Evolutionary conservation across 2,113 vertebrate genomes (phyloP), one percentile per base, ranked within the genome.

Genomic region (Junco hyemalis): DNA sequence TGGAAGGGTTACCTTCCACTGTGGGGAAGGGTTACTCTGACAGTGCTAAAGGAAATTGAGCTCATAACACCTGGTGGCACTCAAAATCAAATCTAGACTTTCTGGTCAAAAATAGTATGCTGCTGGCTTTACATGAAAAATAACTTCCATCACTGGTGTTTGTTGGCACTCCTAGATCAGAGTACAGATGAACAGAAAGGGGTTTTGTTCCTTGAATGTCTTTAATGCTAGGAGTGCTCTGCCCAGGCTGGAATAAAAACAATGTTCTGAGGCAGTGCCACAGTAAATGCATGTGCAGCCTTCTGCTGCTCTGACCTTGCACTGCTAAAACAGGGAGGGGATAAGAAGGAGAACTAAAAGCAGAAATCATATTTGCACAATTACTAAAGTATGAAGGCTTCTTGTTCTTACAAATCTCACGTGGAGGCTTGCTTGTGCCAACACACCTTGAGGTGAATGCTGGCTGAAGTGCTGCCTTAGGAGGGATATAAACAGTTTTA

Each of bases 31-130:
- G 20, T 59, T 66, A 14, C 40, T 48, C 12, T 81, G 25, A 11
- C 14, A 79, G 7, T 44, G 48, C 23, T 85, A 45, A 70, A 85
- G 84, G 54, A 90, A 95, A 71, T 11, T 26, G 29, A 73, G 17
- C 61, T 91, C 8, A 10, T 48, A 51, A 11, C 0, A 0, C 29
- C 14, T 89, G 45, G 33, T 47, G 45, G 63, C 28, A n/a, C 5
- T 86, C 60, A 38, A 63, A 88, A 68, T 61, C 24, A 47, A 56
- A 74, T 59, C 35, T 44, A 35, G 47, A 35, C 11, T 45, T 86
- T 33, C 14, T 66, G 68, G 23, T 88, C 22, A 48, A 81, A 80
- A 90, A 28, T 20, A 70, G 31, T 12, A 22, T 4, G 3, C 24
- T 59, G 5, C 71, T 85, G 71, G 25, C 33, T 95, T 26, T 66